Evolutionary conservation across 2,113 vertebrate species (phyloP), one percentile per base, ranked within the genome.

Genomic region (Cochlearius cochlearius): DNA sequence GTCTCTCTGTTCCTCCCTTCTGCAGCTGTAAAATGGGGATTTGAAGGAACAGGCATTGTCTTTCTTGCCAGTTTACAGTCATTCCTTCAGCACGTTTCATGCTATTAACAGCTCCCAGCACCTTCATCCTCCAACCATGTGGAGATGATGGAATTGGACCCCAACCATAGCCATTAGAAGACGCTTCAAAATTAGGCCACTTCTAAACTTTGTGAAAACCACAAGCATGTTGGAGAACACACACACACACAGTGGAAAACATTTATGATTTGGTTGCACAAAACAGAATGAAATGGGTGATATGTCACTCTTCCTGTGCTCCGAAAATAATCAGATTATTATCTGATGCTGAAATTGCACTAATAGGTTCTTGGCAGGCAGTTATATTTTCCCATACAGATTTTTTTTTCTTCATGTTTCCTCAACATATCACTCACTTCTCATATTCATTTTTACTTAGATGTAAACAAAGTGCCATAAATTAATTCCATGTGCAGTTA

Each of bases 401-500:
- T 36, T 60, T 91, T 92, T 75, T 72, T 39, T 69, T 56, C 3
- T 52, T 56, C 17, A 9, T 80, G 59, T 90, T 96, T 91, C 47
- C 71, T 50, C 72, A 92, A 92, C 52, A 72, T 71, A 60, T 56
- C 73, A 90, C 29, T 93, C 56, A 87, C 63, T 96, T 92, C 95
- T 90, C 45, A 56, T 74, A 83, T 77, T 96, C 7, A 78, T 88
- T 94, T 87, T 88, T 76, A 78, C 34, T 50, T 92, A 71, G 60
- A 50, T 76, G 30, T 80, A 96, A 96, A 92, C 68, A 95, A 72
- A 82, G n/a, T 71, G 22, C 56, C 63, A 91, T 90, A 94, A 92
- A 96, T 96, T 88, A 94, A 84, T 94, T 81, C 50, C 22, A 43
- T 8, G 68, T 76, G n/a, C 53, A 76, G 60, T 45, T 86, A 93